Evolutionary conservation across 2,797 vertebrate genomes (phyloP).

Genomic region (Leptoclinus maculatus): DNA sequence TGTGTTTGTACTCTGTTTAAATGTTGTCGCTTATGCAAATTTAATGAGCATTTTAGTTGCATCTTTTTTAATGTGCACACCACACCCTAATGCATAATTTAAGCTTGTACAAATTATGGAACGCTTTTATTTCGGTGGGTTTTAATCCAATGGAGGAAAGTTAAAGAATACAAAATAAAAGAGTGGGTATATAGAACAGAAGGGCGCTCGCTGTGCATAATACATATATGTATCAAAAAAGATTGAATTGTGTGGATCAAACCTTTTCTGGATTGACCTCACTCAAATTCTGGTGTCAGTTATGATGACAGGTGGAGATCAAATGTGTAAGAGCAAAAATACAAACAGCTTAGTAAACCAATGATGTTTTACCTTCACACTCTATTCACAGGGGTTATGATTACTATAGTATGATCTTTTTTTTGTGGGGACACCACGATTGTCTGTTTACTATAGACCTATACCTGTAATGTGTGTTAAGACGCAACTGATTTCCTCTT

Average conservation of each 20-base stretch:
- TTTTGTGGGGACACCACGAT: background rate
- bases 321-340: background rate
- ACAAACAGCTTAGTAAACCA: background rate
- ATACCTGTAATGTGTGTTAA: background rate
- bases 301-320: background rate
- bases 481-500: background rate
- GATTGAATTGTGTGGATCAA: background rate
- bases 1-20: slow-evolving; percentile 76
- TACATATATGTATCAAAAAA: background rate
- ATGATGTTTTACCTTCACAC: background rate
- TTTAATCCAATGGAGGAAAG: slow-evolving; percentile 42
- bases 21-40: slow-evolving; percentile 83
- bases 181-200: slow-evolving; percentile 3
- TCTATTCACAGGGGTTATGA: background rate
- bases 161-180: slow-evolving; percentile 16
- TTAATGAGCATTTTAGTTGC: slow-evolving; percentile 86
- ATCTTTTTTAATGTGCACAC: slow-evolving; percentile 83
- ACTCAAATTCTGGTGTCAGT: background rate
- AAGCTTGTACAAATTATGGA: slow-evolving; percentile 80
- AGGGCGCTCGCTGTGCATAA: background rate
- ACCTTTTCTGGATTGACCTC: background rate
- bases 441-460: background rate
- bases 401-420: background rate
- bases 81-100: slow-evolving; percentile 85
- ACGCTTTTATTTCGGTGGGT: slow-evolving; percentile 71